phyloP scores from a whole-genome alignment of 2,113 vertebrate genomes.

The Alexandromys fortis region DNA sequence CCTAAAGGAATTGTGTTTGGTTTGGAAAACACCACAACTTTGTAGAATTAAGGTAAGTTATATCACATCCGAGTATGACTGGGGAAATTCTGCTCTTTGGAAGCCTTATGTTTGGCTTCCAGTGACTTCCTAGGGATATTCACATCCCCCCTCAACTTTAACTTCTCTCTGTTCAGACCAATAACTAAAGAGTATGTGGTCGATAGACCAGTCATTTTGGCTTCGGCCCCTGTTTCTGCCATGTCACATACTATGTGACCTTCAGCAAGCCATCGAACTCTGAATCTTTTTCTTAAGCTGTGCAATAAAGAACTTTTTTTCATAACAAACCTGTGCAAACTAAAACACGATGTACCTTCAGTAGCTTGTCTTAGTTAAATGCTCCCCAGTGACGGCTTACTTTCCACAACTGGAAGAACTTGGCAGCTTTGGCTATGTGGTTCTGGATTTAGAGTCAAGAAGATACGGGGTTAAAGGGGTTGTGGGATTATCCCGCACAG shows the following conservation, averaged over 20 bases:
- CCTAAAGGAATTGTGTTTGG: not conserved
- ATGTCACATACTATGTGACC: not conserved
- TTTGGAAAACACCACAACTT: not conserved
- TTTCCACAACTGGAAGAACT: not conserved
- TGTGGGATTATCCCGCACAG: not conserved
- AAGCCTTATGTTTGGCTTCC: not conserved
- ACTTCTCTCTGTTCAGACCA: not conserved
- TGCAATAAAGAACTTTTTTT: conserved; percentile 21
- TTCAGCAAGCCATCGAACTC: not conserved
- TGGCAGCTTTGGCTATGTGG: not conserved
- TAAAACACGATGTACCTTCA: not conserved
- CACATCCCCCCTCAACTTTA: not conserved
- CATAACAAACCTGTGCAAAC: conserved; percentile 10
- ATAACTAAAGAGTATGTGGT: not conserved
- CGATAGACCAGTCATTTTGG: not conserved
- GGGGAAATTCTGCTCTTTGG: not conserved
- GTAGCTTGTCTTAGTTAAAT: not conserved
- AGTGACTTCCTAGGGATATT: not conserved
- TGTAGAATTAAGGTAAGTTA: not conserved
- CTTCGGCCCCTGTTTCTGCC: not conserved
- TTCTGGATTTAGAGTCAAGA: not conserved
- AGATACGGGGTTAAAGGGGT: not conserved
- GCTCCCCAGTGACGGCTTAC: not conserved
- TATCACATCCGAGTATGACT: not conserved
- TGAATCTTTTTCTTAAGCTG: conserved; percentile 14